These are phyloP conservation scores for Anolis apletophallus DNA, from an alignment of 2,797 vertebrate species.

Conservation along the genomic window DNA sequence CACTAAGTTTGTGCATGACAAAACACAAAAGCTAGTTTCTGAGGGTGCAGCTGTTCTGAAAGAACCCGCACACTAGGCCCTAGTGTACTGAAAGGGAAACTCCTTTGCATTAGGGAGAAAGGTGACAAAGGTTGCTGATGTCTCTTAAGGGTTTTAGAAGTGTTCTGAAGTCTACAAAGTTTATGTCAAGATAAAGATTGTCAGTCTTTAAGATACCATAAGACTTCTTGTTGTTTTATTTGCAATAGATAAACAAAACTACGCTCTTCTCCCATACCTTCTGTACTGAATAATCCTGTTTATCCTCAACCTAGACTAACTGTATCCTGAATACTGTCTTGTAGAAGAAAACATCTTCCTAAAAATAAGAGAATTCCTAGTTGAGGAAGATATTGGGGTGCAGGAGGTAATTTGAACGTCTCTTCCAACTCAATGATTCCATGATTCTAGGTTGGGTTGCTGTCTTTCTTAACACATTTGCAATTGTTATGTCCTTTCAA, in stretches of 20 bases:
- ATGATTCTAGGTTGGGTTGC: no score
- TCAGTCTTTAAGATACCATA: no score
- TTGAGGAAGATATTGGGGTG: neutral
- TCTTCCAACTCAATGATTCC: no score
- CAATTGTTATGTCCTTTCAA: neutral
- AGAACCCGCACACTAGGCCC: conserved; percentile 75
- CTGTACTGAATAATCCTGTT: neutral
- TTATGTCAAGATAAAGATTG: no score
- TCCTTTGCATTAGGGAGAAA: neutral
- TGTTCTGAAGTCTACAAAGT: no score
- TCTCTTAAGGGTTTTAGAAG: no score
- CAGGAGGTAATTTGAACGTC: no score
- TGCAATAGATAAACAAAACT: no score
- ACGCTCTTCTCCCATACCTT: no score
- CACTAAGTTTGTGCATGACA: conserved; percentile 69
- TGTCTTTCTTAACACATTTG: neutral
- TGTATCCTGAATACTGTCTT: neutral
- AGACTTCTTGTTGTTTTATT: no score
- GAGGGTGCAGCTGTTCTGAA: conserved; percentile 81
- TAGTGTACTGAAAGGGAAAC: conserved; percentile 3
- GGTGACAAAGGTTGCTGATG: no score
- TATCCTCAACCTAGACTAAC: neutral
- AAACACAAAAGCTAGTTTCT: conserved; percentile 69
- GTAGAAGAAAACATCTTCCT: neutral
- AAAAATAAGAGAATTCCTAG: neutral